A percentile compares a stretch with the other conserved stretches of the same genome.
Evolutionary conservation across 2,797 vertebrate species (phyloP).

Genomic region (Thunnus albacares): DNA sequence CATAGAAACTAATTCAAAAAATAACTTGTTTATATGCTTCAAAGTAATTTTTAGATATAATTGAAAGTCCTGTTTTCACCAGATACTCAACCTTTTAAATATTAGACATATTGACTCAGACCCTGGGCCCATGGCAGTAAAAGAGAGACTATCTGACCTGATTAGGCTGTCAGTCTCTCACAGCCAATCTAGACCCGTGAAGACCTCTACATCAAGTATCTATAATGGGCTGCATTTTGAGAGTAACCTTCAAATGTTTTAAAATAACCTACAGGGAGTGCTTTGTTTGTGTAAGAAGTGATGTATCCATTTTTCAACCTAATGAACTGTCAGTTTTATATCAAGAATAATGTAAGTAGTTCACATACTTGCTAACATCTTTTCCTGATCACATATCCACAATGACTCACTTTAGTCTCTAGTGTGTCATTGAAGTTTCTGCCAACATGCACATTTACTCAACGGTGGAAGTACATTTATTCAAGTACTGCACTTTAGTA

Average conservation of each 20-base stretch:
- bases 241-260: slow-evolving; percentile 60
- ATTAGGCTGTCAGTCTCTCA: neutral
- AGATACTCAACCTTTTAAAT: neutral
- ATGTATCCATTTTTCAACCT: slow-evolving; percentile 57
- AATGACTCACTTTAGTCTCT: neutral
- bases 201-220: neutral
- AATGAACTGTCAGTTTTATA: slow-evolving; percentile 66
- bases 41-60: neutral
- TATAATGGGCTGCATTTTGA: slow-evolving; percentile 24
- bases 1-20: neutral
- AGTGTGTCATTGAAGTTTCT: slow-evolving; percentile 14
- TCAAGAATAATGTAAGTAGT: slow-evolving; percentile 59
- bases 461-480: no score
- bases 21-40: neutral
- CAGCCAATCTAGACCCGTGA: no score
- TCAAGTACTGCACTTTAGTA: no score
- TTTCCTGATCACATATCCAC: slow-evolving; percentile 19
- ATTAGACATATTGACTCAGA: neutral
- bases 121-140: neutral
- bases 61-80: no score
- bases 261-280: slow-evolving; percentile 44
- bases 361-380: slow-evolving; percentile 48
- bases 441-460: neutral
- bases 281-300: slow-evolving; percentile 56
- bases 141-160: neutral